phyloP scores from a whole-genome alignment of 2,797 vertebrate species.

The Staurois parvus region DNA sequence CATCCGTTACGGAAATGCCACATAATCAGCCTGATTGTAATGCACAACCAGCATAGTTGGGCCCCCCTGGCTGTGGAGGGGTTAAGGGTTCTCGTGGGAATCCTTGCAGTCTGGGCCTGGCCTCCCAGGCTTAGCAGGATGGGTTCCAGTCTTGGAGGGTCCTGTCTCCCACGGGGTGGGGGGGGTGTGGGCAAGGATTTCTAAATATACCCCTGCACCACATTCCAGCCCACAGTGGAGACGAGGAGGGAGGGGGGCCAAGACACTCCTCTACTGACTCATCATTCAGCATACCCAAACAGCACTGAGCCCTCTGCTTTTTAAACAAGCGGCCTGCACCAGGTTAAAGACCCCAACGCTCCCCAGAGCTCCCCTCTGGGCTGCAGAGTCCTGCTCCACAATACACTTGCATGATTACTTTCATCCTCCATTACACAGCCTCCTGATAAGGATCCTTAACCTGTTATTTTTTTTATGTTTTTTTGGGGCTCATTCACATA shows the following conservation, averaged over 20 bases:
- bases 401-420: no score
- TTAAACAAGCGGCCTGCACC: not conserved
- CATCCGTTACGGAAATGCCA: no score
- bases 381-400: no score
- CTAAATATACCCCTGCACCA: constrained; percentile 55
- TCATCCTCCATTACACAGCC: not conserved
- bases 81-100: constrained; percentile 59
- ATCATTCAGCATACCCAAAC: constrained; percentile 24
- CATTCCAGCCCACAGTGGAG: constrained; percentile 52
- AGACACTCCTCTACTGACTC: constrained; percentile 33
- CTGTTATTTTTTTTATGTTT: no score
- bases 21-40: no score
- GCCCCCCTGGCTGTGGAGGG: not conserved
- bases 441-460: no score
- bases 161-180: constrained; percentile 53
- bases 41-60: not conserved
- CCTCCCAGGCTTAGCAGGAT: constrained; percentile 43
- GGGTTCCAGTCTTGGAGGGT: constrained; percentile 47
- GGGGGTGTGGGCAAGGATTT: constrained; percentile 19
- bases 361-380: not conserved
- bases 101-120: not conserved
- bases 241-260: constrained; percentile 7
- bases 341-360: not conserved
- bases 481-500: no score
- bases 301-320: not conserved